Conservation (phyloP, 1,140 invertebrate genomes). For the Rhyacophila brunnea region DNA sequence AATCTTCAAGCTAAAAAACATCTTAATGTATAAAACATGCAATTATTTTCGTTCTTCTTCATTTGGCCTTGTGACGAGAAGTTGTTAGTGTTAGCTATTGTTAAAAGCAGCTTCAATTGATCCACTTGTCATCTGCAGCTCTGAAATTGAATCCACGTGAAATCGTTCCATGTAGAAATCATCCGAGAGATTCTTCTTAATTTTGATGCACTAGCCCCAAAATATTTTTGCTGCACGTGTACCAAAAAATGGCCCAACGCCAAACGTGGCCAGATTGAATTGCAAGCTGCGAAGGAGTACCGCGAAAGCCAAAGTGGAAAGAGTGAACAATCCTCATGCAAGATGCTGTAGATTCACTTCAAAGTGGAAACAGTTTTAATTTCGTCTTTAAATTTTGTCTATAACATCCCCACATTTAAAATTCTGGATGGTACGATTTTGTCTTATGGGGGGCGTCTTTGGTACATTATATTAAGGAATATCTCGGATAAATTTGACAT, state of each 20-base stretch:
- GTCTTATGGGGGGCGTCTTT: neutral
- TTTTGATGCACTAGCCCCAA: constrained; percentile 17
- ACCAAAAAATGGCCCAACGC: neutral
- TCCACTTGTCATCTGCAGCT: constrained; percentile 4
- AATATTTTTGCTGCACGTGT: too few relatives aligned
- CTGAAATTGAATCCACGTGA: constrained; percentile 21
- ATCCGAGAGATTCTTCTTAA: constrained; percentile 35
- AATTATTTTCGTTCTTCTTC: too few relatives aligned
- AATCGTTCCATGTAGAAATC: constrained; percentile 23
- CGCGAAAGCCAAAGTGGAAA: too few relatives aligned
- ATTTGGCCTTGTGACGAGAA: too few relatives aligned
- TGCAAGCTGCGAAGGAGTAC: too few relatives aligned
- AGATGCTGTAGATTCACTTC: too few relatives aligned
- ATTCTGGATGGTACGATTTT: neutral
- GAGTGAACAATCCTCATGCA: too few relatives aligned
- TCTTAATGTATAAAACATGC: too few relatives aligned
- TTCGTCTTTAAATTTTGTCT: neutral
- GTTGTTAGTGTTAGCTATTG: too few relatives aligned
- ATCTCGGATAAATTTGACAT: constrained; percentile 38
- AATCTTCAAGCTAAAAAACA: too few relatives aligned
- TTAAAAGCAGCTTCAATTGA: too few relatives aligned
- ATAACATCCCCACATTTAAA: neutral
- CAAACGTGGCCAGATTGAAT: neutral
- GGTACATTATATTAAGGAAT: constrained; percentile 24
- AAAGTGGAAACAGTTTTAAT: too few relatives aligned